Evolutionary conservation across 2,113 vertebrate species (phyloP).

Genomic region (Xenopus borealis): DNA sequence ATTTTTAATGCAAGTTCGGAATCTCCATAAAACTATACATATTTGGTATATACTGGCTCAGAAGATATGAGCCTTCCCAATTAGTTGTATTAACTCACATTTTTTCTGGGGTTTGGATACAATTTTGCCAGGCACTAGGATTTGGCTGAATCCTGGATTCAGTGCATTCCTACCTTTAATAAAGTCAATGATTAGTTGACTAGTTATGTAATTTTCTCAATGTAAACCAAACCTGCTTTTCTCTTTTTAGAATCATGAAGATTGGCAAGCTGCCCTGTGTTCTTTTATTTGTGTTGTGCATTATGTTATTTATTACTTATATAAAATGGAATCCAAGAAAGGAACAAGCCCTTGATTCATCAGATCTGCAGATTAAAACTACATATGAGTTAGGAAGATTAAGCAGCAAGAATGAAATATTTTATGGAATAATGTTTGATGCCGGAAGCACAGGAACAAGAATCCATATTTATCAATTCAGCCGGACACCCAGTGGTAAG

Average conservation of each 20-base stretch:
- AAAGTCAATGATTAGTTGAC: no score
- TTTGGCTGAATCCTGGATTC: no score
- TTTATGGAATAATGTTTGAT: slow-evolving; percentile 91
- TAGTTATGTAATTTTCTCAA: no score
- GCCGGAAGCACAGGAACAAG: slow-evolving; percentile 93
- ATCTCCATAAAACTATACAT: no score
- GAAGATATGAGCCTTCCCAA: no score
- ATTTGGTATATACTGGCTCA: no score
- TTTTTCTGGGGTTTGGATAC: no score
- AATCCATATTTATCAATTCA: slow-evolving; percentile 87
- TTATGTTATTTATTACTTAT: slow-evolving; percentile 77
- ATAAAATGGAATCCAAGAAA: slow-evolving; percentile 71
- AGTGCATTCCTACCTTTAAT: no score
- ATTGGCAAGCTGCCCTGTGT: slow-evolving; percentile 71
- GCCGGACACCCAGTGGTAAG: slow-evolving; percentile 65
- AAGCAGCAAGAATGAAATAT: slow-evolving; percentile 47
- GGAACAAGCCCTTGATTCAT: slow-evolving; percentile 47
- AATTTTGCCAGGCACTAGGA: no score
- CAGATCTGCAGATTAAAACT: slow-evolving; percentile 40
- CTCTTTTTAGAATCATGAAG: slow-evolving; percentile 70
- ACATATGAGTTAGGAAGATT: slow-evolving; percentile 35
- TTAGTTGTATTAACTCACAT: no score
- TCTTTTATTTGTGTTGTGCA: slow-evolving; percentile 67
- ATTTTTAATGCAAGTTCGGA: no score
- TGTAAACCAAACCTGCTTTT: not conserved